A percentile compares a stretch with the other conserved stretches of the same genome.
phyloP scores from a whole-genome alignment of 2,797 vertebrate species.

The Myotis findleyi region DNA sequence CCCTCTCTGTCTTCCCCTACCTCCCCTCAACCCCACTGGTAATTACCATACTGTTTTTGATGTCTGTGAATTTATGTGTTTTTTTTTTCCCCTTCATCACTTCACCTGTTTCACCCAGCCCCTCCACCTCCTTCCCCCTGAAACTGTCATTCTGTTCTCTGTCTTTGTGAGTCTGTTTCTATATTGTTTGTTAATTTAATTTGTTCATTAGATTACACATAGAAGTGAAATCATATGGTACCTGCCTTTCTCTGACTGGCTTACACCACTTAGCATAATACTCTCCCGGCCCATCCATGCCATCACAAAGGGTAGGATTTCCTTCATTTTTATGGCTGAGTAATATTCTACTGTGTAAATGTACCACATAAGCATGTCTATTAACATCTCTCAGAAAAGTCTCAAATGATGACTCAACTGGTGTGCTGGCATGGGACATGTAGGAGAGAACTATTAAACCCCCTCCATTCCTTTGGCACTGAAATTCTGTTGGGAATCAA shows the following conservation, averaged over 20 bases:
- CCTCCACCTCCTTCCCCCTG: not conserved
- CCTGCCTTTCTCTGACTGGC: not conserved
- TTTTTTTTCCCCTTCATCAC: not conserved
- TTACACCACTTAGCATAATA: not conserved
- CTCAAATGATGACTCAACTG: not conserved
- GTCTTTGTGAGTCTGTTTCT: not conserved
- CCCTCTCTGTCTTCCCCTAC: not conserved
- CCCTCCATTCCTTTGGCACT: not conserved
- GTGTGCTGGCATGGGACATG: not conserved
- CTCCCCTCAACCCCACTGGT: not conserved
- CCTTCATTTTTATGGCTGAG: not conserved
- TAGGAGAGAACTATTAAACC: not conserved
- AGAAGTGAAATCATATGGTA: not conserved
- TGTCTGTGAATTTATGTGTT: not conserved
- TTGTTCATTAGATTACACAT: not conserved
- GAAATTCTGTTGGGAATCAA: conserved; percentile 18
- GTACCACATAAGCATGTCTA: not conserved
- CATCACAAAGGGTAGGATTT: not conserved
- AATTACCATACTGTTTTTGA: not conserved
- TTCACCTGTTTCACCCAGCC: not conserved
- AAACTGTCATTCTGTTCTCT: not conserved
- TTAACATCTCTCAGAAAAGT: conserved; percentile 5
- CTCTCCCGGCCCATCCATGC: not conserved
- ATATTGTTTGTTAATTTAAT: not conserved
- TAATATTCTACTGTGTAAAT: not conserved